Base-by-base conservation (phyloP, 2,797 vertebrate genomes). In the Kryptopterus vitreolus region DNA sequence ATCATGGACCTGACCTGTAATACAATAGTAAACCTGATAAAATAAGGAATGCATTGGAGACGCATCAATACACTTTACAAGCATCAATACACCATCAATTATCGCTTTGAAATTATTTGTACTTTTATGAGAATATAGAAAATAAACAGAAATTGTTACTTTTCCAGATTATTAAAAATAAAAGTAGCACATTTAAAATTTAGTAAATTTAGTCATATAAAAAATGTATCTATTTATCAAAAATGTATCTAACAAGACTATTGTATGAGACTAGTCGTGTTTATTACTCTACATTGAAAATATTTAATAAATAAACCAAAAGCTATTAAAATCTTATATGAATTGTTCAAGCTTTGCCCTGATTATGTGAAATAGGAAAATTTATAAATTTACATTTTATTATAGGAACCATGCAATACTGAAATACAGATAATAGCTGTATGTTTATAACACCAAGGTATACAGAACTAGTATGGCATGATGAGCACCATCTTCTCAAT, bases 1-100 rank as follows among this genome's bases (percentile, higher is more conserved):
- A 83, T 95, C 94, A 85, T 92, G 90, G 59, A 93, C 91, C 86
- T 95, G 93, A 62, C 94, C 94, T 95, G 89, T 20, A 74, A 77
- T 57, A 74, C 53, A 82, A 88, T 65, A 88, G 68, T 84, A 58
- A 3, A 83, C 11, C 0, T 10, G 5, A 4, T 70, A 26, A 58
- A 75, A 72, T 57, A 72, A 74, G 3, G 8, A 75, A 26, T 58
- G 9, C 9, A 61, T 22, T 22, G 18, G 59, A 59, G 52, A 46
- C 29, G n/a, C 16, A 74, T 59, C 38, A 43, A 46, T 46, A 33
- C 29, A 35, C 53, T n/a, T n/a, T n/a, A n/a, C n/a, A n/a, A 46
- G n/a, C 16, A 74, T 59, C 38, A 43, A 46, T 46, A 33, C 29
- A 35, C 53, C n/a, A 11, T 8, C 4, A 26, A 11, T 26, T 59